A percentile compares a stretch with the other conserved stretches of the same genome.
phyloP scores from a whole-genome alignment of 2,888 invertebrate genomes.

The Operophtera brumata region DNA sequence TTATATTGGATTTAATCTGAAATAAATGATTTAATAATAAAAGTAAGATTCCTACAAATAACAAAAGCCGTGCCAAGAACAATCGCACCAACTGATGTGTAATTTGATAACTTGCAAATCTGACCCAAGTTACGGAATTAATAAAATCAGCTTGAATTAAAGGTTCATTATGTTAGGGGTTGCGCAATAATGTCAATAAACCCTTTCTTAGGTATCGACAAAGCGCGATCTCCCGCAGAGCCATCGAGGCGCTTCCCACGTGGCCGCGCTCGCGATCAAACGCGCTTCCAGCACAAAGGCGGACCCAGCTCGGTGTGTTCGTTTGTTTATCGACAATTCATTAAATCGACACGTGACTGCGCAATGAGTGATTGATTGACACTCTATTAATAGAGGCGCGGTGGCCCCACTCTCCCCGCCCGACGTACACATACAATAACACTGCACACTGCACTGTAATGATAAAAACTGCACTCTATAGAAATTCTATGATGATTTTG shows the following conservation, averaged over 20 bases:
- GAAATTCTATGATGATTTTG: too few species aligned
- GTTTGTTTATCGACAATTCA: slow-evolving; percentile 58
- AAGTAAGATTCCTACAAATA: too few species aligned
- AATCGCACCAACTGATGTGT: neutral
- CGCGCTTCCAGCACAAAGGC: slow-evolving; percentile 25
- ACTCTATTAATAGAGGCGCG: slow-evolving; percentile 22
- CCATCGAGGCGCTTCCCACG: slow-evolving; percentile 22
- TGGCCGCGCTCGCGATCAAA: slow-evolving; percentile 19
- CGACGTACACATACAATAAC: neutral
- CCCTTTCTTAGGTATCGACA: slow-evolving; percentile 29
- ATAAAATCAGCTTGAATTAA: slow-evolving; percentile 23
- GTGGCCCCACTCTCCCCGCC: neutral
- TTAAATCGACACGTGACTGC: slow-evolving; percentile 62
- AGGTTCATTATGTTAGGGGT: slow-evolving; percentile 32
- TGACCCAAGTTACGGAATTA: neutral
- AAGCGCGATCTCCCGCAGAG: slow-evolving; percentile 28
- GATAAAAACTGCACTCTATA: neutral
- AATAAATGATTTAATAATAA: too few species aligned
- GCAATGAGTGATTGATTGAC: slow-evolving; percentile 51
- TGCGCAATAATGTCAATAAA: slow-evolving; percentile 33
- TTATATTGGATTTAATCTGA: too few species aligned
- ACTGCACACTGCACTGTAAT: slow-evolving; percentile 2
- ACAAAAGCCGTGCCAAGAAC: slow-evolving; percentile 4
- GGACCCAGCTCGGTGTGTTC: slow-evolving; percentile 26
- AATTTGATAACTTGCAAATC: slow-evolving; percentile 18